Base-by-base conservation (phyloP, 2,113 vertebrate genomes). In the Mellivora capensis region DNA sequence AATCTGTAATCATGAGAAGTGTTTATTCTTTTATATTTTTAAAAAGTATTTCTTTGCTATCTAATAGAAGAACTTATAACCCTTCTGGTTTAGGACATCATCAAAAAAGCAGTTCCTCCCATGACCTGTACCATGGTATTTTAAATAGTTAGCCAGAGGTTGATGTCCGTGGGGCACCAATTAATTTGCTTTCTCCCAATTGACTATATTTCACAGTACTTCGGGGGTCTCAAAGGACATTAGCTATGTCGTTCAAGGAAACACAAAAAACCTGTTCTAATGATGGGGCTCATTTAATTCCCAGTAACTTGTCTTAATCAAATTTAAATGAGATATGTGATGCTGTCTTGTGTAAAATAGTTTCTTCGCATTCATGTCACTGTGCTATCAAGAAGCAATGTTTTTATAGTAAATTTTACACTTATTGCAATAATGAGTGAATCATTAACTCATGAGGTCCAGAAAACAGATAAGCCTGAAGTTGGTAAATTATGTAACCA, bases 261-360 rank as follows among this genome's bases (percentile, higher is more conserved):
- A 72, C 93, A 85, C 7, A 83, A 91, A 91, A 83, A 83, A 80
- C 59, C 8, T 96, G 2, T 91, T 92, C 47, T 64, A 91, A 39
- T 57, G 18, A 57, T 57, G 2, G 15, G 86, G 31, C 14, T 95
- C 74, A 81, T 95, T 89, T 80, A 61, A 49, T 93, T 64, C 57
- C 47, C 57, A 86, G n/a, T 84, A 77, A 42, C 10, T 89, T 88
- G 37, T 34, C 15, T 89, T 90, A 96, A 74, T 77, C 31, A 95
- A 93, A 92, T 95, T 92, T 82, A 94, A 95, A 94, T 97, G 57
- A 94, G 39, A 93, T 77, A 42, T n/a, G 3, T 67, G 72, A 76
- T 37, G 39, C 27, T 83, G 31, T 82, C 61, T 49, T 87, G 1
- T 39, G 23, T 62, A 77, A 84, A 92, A 80, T 27, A 13, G 12